Base-by-base conservation (phyloP, 2,113 vertebrate genomes). In the Antennarius striatus region DNA sequence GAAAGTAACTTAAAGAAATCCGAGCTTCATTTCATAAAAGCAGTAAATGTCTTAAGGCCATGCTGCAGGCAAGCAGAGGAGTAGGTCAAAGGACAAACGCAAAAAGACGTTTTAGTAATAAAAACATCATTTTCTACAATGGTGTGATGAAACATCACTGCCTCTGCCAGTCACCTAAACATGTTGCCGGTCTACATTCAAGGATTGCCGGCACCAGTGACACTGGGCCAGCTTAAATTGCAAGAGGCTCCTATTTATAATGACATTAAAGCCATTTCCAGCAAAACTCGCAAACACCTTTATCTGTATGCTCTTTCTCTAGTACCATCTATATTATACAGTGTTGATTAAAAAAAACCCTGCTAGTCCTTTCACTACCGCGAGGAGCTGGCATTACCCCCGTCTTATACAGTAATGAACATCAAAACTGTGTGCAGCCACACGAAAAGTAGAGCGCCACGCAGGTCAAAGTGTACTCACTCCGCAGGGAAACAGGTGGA, bases 401-500 rank as follows among this genome's bases (percentile, higher is more conserved):
- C 32, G 3, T 36, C 32, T 7, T 7, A 36, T 5, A 36, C 32
- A 71, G 61, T 55, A 56, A 59, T 28, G 52, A 58, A 36, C 32
- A 5, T 4, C 42, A 43, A 43, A 43, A 9, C 42, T 11, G 5
- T 61, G 43, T 51, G 56, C 50, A 36, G 52, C 49, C 28, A 39
- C 53, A 60, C 36, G 61, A 22, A 22, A 42, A 10, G 22, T 36
- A 55, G 59, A 53, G 42, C 36, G 46, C 15, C 84, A 86, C 76
- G 86, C 82, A 75, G 60, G 61, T 81, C 68, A 68, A 69, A 52
- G 90, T 80, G 92, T 94, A 94, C 94, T 96, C 95, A 95, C 95
- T 90, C 95, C 92, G 94, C 90, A 90, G 92, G 90, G 89, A 91
- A 85, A 90, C 85, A 80, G 92, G 92, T 92, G 93, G 95, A 95